Evolutionary conservation across 2,888 invertebrate genomes (phyloP).

Genomic region (Hedychridium roseum): DNA sequence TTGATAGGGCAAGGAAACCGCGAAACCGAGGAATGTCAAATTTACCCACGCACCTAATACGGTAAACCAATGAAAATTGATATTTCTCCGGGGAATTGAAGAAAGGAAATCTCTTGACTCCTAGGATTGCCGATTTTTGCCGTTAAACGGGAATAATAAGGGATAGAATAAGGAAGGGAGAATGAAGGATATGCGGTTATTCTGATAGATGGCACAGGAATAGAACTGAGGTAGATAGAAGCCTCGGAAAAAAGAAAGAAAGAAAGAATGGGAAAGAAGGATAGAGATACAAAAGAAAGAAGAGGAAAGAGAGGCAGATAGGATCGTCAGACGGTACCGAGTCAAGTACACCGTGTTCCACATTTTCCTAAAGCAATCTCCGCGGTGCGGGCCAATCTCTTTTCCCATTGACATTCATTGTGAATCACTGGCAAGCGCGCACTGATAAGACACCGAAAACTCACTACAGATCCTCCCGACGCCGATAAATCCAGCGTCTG

Average conservation of each 20-base stretch:
- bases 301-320: slow-evolving; percentile 10
- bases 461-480: too few relatives aligned
- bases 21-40: too few relatives aligned
- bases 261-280: background rate
- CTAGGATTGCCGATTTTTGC: too few relatives aligned
- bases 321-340: background rate
- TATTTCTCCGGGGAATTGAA: too few relatives aligned
- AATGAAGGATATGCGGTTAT: background rate
- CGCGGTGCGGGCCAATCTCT: background rate
- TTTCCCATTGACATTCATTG: background rate
- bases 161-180: background rate
- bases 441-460: background rate
- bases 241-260: background rate
- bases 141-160: background rate
- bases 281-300: background rate
- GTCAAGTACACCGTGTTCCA: background rate
- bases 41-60: too few relatives aligned
- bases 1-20: too few relatives aligned
- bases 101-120: too few relatives aligned
- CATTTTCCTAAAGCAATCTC: background rate
- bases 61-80: too few relatives aligned
- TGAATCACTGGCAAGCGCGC: background rate
- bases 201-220: background rate
- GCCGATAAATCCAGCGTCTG: too few relatives aligned
- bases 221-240: too few relatives aligned